Evolutionary conservation across 2,888 invertebrate genomes (phyloP), one percentile per base, ranked within the genome.

Genomic region (Yponomeuta sedellus): DNA sequence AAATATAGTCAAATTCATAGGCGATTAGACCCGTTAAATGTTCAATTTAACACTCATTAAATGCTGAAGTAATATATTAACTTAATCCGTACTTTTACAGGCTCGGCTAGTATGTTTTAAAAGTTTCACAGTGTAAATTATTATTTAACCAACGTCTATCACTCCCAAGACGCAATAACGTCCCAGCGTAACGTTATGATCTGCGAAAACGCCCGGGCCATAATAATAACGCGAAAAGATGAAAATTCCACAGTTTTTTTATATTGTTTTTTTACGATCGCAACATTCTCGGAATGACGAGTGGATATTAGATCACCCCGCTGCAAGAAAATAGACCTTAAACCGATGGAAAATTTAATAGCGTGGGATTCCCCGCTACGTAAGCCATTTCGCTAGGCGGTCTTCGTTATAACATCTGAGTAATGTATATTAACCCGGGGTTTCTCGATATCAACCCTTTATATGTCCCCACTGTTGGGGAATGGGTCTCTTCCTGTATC

Each of bases 201-300:
- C 44, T 52, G 12, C 16, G 16, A 52, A 52, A 52, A 52, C 16
- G 44, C 44, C 44, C 16, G 44, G 16, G 12, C 44, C 16, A 52
- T 52, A 52, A 52, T 52, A 52, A 52, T 52, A 52, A n/a, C 20
- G 39, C 44, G 20, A 40, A 63, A 44, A 63, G 19, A 63, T 40
- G 63, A 44, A 63, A 58, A 40, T 63, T 63, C 40, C 61, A 16
- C 22, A 22, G 16, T 61, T 34, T 34, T 52, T 52, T 61, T 61
- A 61, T 40, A 63, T 62, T 40, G 40, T 40, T 19, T 28, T n/a
- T 63, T 63, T 63, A 63, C 39, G 63, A 40, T 40, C 63, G 19
- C 40, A 39, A 63, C 39, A 40, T 63, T 63, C 40, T 39, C 19
- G 39, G 39, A 63, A 63, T 63, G 19, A 11, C 40, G 44, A 40